Percentiles rank a stretch among this genome's conserved stretches.
Evolutionary conservation across 2,888 invertebrate species (phyloP).

Genomic region (Cancer borealis): DNA sequence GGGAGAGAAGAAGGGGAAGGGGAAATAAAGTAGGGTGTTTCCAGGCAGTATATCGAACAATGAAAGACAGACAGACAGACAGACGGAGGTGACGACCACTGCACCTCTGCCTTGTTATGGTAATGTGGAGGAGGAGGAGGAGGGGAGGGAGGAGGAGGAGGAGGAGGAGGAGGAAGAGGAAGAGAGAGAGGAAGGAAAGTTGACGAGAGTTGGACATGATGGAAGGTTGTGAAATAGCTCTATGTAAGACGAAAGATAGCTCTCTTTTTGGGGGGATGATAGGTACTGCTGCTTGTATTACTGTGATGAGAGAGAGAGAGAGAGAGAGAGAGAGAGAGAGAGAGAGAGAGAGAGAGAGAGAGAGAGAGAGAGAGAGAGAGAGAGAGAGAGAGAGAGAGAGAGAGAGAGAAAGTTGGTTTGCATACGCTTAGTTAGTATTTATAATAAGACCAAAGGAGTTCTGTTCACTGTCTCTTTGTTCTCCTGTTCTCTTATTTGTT

Average conservation of each 20-base stretch:
- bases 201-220: not conserved
- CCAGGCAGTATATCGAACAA: not conserved
- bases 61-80: not conserved
- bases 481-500: too few species aligned
- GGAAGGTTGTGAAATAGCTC: too few species aligned
- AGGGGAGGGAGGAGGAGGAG: not conserved
- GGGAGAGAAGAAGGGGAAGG: not conserved
- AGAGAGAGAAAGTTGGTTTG: not conserved
- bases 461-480: not conserved
- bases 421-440: not conserved
- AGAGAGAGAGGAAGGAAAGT: not conserved
- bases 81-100: slow-evolving; percentile 21
- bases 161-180: not conserved
- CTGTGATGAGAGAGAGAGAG: too few species aligned
- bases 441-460: not conserved
- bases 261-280: too few species aligned
- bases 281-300: too few species aligned
- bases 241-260: too few species aligned
- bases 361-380: too few species aligned
- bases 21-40: not conserved
- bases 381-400: not conserved
- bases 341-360: too few species aligned
- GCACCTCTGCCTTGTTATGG: slow-evolving; percentile 26
- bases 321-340: too few species aligned
- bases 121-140: not conserved